Base-by-base conservation (phyloP, 2,113 vertebrate species). In the Etia nguti region DNA sequence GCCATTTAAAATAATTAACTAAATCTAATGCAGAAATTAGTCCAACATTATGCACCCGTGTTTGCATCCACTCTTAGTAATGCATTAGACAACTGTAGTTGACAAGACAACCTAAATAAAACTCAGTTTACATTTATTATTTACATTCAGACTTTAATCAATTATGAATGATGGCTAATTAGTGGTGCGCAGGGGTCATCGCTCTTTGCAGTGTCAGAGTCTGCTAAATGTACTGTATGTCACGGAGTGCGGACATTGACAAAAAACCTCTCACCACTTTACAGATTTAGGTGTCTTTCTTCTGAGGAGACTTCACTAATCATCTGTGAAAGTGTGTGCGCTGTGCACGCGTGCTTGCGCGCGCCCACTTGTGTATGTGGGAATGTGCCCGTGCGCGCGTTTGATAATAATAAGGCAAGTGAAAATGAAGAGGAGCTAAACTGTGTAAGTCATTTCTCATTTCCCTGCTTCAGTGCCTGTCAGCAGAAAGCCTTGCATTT, bases 371-470 rank as follows among this genome's bases (percentile, higher is more conserved):
- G 81, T 81, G 43, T 7, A 11, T 15, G 80, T 24, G 85, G 15
- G 87, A 4, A 24, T 2, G 55, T 15, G 59, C 20, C 15, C 4
- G 57, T 86, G 89, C 34, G 22, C 11, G 46, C 18, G 86, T 89
- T 86, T 91, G 90, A 90, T 92, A 89, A 93, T 94, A 95, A 94
- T 94, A 94, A 94, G 87, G 90, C 86, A 60, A 90, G 93, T 88
- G 94, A 92, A 95, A 94, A 95, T 95, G 94, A 96, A 95, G 95
- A 95, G 92, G 95, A 92, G 93, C 93, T 94, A 92, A 95, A 95
- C 89, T 92, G 91, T 93, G 94, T 84, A 94, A 93, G 95, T 95
- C 94, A 95, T 96, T 95, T 96, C 93, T 95, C 94, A 95, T 95
- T 95, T 94, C 92, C 88, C 84, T 87, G 93, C 94, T 93, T 81